phyloP scores from a whole-genome alignment of 1,140 invertebrate species.

The Phortica variegata region DNA sequence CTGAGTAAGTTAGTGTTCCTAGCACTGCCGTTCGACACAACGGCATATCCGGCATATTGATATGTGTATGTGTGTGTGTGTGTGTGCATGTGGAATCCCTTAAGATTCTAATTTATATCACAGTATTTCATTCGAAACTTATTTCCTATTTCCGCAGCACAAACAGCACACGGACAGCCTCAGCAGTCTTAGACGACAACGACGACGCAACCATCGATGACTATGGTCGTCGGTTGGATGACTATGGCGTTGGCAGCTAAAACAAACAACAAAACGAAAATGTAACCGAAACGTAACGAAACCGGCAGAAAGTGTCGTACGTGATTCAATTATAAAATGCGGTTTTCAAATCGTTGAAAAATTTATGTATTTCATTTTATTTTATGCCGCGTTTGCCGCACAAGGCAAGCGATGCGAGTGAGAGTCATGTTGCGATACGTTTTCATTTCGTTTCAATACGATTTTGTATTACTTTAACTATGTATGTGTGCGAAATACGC shows the following conservation, averaged over 20 bases:
- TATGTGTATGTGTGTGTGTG: background rate
- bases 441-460: background rate
- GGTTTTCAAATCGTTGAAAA: constrained; percentile 56
- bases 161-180: background rate
- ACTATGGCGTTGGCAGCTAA: no score
- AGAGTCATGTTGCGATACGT: background rate
- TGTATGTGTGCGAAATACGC: no score
- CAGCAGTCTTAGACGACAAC: no score
- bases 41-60: background rate
- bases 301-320: constrained; percentile 42
- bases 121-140: constrained; percentile 37
- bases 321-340: constrained; percentile 57
- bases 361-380: constrained; percentile 57
- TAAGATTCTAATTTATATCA: constrained; percentile 55
- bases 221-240: no score
- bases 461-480: background rate
- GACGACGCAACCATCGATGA: no score
- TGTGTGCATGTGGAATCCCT: constrained; percentile 34
- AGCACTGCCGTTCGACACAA: no score
- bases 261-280: no score
- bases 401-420: constrained; percentile 17
- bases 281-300: no score
- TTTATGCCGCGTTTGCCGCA: constrained; percentile 29
- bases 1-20: no score
- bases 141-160: constrained; percentile 44